These are phyloP conservation scores for Scaptomyza reducta DNA, from an alignment of 2,888 invertebrate genomes.

Conservation along the genomic window DNA sequence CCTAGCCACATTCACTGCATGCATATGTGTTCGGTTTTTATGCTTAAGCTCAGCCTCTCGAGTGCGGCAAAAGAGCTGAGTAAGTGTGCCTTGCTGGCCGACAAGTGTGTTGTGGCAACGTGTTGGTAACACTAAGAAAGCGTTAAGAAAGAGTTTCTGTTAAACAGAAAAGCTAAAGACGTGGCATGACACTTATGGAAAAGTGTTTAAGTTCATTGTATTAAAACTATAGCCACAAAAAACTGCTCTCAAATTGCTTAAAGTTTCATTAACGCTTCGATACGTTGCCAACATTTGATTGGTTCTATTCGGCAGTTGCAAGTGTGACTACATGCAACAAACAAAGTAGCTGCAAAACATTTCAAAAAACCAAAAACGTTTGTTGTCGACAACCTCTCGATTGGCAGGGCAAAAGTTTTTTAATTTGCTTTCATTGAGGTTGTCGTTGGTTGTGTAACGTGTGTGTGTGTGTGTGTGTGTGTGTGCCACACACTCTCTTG, in stretches of 20 bases:
- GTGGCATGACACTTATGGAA: too few species aligned
- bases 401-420: constrained; percentile 67
- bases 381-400: constrained; percentile 1
- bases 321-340: too few species aligned
- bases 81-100: constrained; percentile 32
- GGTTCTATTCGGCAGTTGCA: too few species aligned
- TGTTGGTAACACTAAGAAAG: neutral
- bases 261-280: too few species aligned
- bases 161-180: too few species aligned
- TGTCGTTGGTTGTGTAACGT: constrained; percentile 59
- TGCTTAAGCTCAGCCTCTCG: constrained; percentile 57
- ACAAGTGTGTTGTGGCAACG: constrained; percentile 12
- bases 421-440: constrained; percentile 78
- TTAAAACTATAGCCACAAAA: too few species aligned
- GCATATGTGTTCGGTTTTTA: constrained; percentile 53
- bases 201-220: too few species aligned
- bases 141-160: neutral
- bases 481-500: constrained; percentile 24
- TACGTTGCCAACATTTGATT: too few species aligned
- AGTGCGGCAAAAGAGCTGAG: constrained; percentile 58
- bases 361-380: neutral
- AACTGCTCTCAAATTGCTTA: too few species aligned
- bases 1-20: constrained; percentile 36
- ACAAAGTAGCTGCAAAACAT: neutral
- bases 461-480: constrained; percentile 28